Base-by-base conservation (phyloP, 2,113 vertebrate genomes). In the Microtus ochrogaster region DNA sequence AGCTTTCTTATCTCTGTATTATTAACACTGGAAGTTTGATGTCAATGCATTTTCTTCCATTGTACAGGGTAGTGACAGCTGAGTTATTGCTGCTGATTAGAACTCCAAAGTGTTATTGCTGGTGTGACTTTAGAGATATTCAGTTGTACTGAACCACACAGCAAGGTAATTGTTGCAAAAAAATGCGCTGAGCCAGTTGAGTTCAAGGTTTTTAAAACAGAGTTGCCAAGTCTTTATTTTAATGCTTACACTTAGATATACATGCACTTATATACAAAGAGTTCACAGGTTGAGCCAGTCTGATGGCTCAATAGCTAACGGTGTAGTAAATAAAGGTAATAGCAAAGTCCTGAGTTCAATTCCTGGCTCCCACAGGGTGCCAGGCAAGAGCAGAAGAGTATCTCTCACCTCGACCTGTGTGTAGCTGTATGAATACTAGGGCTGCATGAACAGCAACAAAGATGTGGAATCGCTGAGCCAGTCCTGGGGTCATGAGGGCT, bases 221-320 rank as follows among this genome's bases (percentile, higher is more conserved):
- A n/a, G 21, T 6, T 41, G 2, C 89, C 49, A 65, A 58, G 8
- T 6, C 30, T 81, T 84, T 88, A 73, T 63, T 73, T 84, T 86
- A 87, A 36, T 91, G 93, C 77, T 22, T 68, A 24, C 77, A 68
- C 26, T 84, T 84, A 17, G 26, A 47, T 26, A 74, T 4, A 65
- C 36, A 39, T 87, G 93, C 87, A 97, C 63, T 89, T 83, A 90
- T 36, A 76, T 89, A 22, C 8, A 61, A 11, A 70, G 44, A 73
- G 13, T 76, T 58, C 77, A 39, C 47, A 36, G 8, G 30, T 5
- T 65, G 26, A 65, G 30, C 24, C 8, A 44, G 39, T 30, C 3
- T 41, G 7, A 28, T 3, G 3, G 24, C 58, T 84, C 39, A 84
- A 30, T 63, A 28, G 8, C 8, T 30, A 65, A 16, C 30, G 39